Percentiles rank a stretch among this genome's conserved stretches.
These are phyloP conservation scores for Andricus quercusramuli DNA, from an alignment of 2,888 invertebrate species.

Conservation along the genomic window DNA sequence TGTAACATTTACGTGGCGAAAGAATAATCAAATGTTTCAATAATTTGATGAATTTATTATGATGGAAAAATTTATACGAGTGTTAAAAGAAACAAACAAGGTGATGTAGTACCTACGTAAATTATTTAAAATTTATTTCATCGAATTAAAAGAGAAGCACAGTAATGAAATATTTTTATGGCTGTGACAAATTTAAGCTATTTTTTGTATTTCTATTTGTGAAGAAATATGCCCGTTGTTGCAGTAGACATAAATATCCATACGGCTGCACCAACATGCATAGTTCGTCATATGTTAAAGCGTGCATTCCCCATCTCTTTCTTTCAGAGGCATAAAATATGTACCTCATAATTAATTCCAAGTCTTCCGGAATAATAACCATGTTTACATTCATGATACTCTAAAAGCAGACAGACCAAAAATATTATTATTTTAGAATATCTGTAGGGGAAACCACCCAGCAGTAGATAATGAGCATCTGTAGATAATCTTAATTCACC, in stretches of 20 bases:
- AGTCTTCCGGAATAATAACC: not conserved
- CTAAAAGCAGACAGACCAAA: not conserved
- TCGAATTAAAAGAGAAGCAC: conserved; percentile 32
- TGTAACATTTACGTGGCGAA: not conserved
- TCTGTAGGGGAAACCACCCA: too few species aligned
- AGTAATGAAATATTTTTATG: conserved; percentile 38
- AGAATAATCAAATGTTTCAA: not conserved
- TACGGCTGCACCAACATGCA: conserved; percentile 23
- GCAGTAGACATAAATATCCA: conserved; percentile 17
- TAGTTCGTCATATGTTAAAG: conserved; percentile 28
- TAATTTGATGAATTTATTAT: not conserved
- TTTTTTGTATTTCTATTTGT: conserved; percentile 17
- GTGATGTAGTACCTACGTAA: conserved; percentile 4
- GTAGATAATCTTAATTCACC: not conserved
- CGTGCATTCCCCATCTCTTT: conserved; percentile 18
- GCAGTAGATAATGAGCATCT: not conserved
- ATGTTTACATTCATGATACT: not conserved
- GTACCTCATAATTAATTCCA: conserved; percentile 29
- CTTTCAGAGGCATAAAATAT: conserved; percentile 28
- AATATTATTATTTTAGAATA: not conserved
- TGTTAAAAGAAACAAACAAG: not conserved
- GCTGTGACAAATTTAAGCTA: conserved; percentile 31
- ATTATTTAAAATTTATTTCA: conserved; percentile 29
- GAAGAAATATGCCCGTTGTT: conserved; percentile 18
- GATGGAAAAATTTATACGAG: not conserved